Base-by-base conservation (phyloP, 2,888 invertebrate species). In the Reticulitermes lucifugus region DNA sequence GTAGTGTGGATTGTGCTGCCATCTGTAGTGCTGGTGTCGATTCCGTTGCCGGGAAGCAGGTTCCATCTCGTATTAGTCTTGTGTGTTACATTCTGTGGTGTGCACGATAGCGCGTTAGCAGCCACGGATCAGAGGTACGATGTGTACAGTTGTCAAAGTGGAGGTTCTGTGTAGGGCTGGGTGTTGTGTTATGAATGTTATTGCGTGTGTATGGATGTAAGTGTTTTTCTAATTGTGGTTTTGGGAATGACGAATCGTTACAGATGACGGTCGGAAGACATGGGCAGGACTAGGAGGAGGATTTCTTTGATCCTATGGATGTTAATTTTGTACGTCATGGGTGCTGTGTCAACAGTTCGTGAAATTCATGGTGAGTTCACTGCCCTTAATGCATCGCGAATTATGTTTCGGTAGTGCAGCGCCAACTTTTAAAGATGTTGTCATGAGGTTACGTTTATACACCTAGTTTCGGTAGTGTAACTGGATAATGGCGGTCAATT, bases 261-360 rank as follows among this genome's bases (percentile, higher is more conserved):
- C 79, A 70, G 70, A 84, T 84, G 71, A 84, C 59, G 84, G 10
- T 41, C 22, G 60, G 79, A 84, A 79, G 80, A 29, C 77, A 84
- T 84, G 84, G 84, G 79, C 60, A 80, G 80, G 80, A 80, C 80
- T 84, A 84, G 79, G n/a, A 55, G 46, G 46, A 60, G 84, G 21
- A 59, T 84, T 14, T 29, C 51, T n/a, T 65, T 65, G 43, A 25
- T 29, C 22, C 21, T 55, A 21, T 80, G 80, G 79, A 80, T 84
- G 55, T 77, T 84, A 14, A 81, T 84, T 60, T 51, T 79, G 70
- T 79, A 59, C 65, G 46, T 84, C 71, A 80, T 84, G 80, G 59
- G 84, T 71, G 84, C 71, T 35, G 25, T 65, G 60, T 70, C 79
- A 25, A 73, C 80, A 29, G 55, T 83, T 41, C 35, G 75, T 41